These are phyloP conservation scores for Choloepus didactylus DNA, from an alignment of 2,797 vertebrate genomes.

Conservation along the genomic window DNA sequence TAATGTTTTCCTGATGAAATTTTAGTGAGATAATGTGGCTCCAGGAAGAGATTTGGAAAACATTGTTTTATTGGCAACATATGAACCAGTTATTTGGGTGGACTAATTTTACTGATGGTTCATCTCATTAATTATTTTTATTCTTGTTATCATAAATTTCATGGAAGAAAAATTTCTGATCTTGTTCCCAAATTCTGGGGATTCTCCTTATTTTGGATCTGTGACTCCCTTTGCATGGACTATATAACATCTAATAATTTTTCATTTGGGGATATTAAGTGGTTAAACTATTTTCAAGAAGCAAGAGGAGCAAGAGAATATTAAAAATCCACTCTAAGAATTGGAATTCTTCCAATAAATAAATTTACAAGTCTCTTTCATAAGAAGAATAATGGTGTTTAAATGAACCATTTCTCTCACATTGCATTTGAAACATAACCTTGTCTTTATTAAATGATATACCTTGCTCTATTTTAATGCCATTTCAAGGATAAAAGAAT, in stretches of 20 bases:
- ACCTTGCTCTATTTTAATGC: slow-evolving; percentile 27
- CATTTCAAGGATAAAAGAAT: slow-evolving; percentile 67
- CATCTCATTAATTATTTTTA: slow-evolving; percentile 29
- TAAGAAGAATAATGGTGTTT: slow-evolving; percentile 44
- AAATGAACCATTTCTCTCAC: slow-evolving; percentile 3
- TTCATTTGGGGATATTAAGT: slow-evolving; percentile 1
- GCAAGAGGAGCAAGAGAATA: background rate
- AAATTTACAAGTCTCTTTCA: slow-evolving; percentile 42
- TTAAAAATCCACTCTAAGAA: slow-evolving; percentile 48
- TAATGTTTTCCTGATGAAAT: background rate
- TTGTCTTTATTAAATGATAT: slow-evolving; percentile 45
- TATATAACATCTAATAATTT: background rate
- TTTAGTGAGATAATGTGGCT: slow-evolving; percentile 1
- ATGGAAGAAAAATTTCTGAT: background rate
- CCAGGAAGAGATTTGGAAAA: background rate
- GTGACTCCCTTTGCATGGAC: background rate
- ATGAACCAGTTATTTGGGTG: background rate
- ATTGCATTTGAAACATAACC: slow-evolving; percentile 52
- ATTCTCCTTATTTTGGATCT: slow-evolving; percentile 27
- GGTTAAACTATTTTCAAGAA: slow-evolving; percentile 60
- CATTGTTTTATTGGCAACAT: background rate
- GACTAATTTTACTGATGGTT: slow-evolving; percentile 29
- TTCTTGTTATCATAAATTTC: slow-evolving; percentile 36
- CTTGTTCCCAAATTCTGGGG: background rate
- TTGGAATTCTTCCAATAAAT: slow-evolving; percentile 47